phyloP scores from a whole-genome alignment of 2,797 vertebrate genomes.

The Xiphophorus birchmanni region DNA sequence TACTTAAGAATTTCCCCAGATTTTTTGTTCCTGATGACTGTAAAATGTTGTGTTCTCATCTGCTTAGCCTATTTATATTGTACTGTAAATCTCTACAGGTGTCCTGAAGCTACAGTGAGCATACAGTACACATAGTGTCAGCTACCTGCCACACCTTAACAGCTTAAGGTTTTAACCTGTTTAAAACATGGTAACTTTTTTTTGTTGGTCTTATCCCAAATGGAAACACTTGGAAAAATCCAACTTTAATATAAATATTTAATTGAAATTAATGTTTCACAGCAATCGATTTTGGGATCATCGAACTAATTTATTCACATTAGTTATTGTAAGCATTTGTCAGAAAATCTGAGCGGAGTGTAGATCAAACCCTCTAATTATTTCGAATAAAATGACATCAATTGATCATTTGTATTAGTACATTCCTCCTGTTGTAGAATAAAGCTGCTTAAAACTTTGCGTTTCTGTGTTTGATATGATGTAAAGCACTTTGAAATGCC shows the following conservation, averaged over 20 bases:
- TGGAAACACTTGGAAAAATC: background rate
- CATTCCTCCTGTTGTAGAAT: background rate
- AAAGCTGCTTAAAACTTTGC: background rate
- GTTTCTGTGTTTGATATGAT: no score
- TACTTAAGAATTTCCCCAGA: constrained; percentile 31
- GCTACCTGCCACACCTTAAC: no score
- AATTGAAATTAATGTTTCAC: background rate
- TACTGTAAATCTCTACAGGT: background rate
- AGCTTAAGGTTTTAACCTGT: no score
- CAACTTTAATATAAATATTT: background rate
- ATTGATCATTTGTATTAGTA: background rate
- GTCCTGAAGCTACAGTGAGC: background rate
- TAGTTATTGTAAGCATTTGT: constrained; percentile 1
- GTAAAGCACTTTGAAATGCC: no score
- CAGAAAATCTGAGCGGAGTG: background rate
- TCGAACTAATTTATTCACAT: background rate
- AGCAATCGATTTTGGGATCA: background rate
- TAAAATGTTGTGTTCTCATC: background rate
- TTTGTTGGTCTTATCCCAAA: no score
- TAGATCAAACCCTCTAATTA: background rate
- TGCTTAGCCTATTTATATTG: background rate
- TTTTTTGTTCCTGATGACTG: constrained; percentile 22
- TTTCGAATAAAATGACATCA: background rate
- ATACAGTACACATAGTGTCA: no score
- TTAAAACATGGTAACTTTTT: no score